These are phyloP conservation scores for Pongo pygmaeus DNA, from an alignment of 2,113 vertebrate species.

Conservation along the genomic window DNA sequence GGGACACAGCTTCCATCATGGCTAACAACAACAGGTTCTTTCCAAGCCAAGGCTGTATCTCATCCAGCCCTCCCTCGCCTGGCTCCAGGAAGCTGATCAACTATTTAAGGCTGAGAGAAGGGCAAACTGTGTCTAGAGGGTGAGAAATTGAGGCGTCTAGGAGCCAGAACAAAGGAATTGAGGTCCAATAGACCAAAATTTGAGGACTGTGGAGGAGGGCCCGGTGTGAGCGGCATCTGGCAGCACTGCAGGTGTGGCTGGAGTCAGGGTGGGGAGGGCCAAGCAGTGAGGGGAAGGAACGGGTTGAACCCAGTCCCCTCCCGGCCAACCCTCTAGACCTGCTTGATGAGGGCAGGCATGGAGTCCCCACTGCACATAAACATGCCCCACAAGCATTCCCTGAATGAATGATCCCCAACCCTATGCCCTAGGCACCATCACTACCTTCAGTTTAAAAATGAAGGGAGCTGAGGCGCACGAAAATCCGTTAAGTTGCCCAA, in stretches of 20 bases:
- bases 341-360: fast-evolving
- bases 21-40: background rate
- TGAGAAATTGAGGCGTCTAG: background rate
- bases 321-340: background rate
- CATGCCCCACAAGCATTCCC: background rate
- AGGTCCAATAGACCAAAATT: background rate
- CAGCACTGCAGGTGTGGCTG: background rate
- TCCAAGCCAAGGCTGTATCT: background rate
- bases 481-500: background rate
- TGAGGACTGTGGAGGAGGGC: background rate
- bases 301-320: background rate
- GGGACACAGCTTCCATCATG: background rate
- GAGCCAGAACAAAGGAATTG: background rate
- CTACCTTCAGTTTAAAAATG: background rate
- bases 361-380: background rate
- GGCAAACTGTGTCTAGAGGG: background rate
- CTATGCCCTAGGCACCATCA: background rate
- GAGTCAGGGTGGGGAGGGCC: background rate
- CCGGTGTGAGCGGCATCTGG: fast-evolving
- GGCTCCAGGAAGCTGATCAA: background rate
- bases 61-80: background rate
- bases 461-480: background rate
- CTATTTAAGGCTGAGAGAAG: background rate
- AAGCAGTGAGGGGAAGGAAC: background rate
- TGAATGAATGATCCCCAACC: background rate